Evolutionary conservation across 2,888 invertebrate species (phyloP).

Genomic region (Rotaria sp.): DNA sequence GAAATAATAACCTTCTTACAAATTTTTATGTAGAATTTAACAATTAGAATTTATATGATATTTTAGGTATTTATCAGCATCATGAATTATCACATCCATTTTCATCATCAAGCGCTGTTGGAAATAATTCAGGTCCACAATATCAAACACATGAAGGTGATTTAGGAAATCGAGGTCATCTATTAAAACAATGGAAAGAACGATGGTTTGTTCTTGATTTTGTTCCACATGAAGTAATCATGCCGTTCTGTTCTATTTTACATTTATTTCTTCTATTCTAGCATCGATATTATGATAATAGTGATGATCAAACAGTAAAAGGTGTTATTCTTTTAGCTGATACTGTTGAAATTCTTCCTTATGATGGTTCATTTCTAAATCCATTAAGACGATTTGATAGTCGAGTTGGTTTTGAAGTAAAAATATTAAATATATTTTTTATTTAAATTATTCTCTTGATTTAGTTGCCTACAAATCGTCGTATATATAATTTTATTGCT

Average conservation of each 20-base stretch:
- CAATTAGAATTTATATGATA: background rate
- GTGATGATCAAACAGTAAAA: constrained; percentile 86
- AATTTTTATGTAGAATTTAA: background rate
- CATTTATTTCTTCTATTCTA: constrained; percentile 57
- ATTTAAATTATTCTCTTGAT: constrained; percentile 43
- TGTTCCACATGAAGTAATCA: constrained; percentile 70
- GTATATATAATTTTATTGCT: constrained; percentile 89
- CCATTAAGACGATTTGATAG: too few relatives aligned
- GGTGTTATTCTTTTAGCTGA: too few relatives aligned
- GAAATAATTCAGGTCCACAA: constrained; percentile 64
- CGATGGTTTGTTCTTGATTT: constrained; percentile 95
- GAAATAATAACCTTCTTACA: background rate
- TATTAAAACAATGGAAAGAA: constrained; percentile 94
- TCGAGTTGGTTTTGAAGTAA: background rate
- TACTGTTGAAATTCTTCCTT: too few relatives aligned
- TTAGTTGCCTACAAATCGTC: constrained; percentile 79
- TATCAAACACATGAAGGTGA: constrained; percentile 88
- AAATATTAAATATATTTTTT: too few relatives aligned
- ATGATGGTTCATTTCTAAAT: too few relatives aligned
- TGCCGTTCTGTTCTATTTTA: background rate
- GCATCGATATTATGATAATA: constrained; percentile 84
- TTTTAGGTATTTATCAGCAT: background rate
- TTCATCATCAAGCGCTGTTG: background rate
- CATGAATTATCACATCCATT: background rate
- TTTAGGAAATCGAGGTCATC: constrained; percentile 86